Conservation (phyloP, 2,113 vertebrate genomes). For the Phylloscopus whistleri region DNA sequence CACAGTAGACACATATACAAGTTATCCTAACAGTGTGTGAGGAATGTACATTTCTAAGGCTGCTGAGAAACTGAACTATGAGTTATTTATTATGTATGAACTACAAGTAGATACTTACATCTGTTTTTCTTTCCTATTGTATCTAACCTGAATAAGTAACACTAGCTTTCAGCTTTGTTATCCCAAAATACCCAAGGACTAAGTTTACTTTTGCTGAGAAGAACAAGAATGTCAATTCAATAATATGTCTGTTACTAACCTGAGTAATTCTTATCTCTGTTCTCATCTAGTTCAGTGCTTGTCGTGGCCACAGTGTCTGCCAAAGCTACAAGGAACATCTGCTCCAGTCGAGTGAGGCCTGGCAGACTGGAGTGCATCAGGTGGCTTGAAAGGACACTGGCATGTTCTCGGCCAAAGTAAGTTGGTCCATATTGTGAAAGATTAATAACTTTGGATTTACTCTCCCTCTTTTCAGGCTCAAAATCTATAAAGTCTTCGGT, state of each 20-base stretch:
- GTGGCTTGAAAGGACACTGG: conserved; percentile 95
- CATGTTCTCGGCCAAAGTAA: conserved; percentile 94
- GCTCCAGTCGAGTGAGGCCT: conserved; percentile 93
- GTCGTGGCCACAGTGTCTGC: conserved; percentile 96
- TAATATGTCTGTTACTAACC: conserved; percentile 67
- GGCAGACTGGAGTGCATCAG: conserved; percentile 98
- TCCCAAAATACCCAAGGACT: neutral
- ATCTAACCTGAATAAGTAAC: neutral
- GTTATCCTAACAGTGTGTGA: neutral
- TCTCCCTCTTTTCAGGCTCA: conserved; percentile 90
- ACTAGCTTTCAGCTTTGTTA: neutral
- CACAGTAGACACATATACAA: neutral
- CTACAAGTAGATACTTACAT: neutral
- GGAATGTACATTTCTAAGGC: neutral
- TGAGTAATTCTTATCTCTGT: conserved; percentile 88
- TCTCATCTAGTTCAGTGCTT: conserved; percentile 89
- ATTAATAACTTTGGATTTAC: conserved; percentile 93
- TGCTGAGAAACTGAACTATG: neutral
- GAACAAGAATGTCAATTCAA: neutral
- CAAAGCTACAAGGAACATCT: conserved; percentile 97
- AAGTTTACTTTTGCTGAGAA: neutral
- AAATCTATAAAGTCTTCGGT: conserved; percentile 94
- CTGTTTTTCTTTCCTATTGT: neutral
- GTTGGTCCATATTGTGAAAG: conserved; percentile 95
- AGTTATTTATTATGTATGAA: neutral